Base-by-base conservation (phyloP, 2,113 vertebrate genomes). In the Paracanthobrama guichenoti region DNA sequence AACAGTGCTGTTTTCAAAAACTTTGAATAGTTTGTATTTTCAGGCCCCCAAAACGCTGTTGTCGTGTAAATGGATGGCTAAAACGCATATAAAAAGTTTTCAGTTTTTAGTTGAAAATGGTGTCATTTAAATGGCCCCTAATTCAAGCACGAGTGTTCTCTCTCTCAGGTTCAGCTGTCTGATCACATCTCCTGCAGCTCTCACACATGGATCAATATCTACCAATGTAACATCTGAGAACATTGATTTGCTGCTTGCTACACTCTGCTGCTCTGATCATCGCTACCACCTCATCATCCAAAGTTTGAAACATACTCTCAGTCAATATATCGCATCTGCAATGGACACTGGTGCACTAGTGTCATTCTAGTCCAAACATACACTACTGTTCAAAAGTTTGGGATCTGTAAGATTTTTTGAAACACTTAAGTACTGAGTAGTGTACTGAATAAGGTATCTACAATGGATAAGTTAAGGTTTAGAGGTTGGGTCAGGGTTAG, bases 161-260 rank as follows among this genome's bases (percentile, higher is more conserved):
- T 28, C 42, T 66, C 26, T 53, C 22, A 26, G 74, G 35, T 76
- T 44, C 22, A 81, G 71, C 55, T 16, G 46, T 73, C 57, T 39
- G 78, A 74, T 74, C 77, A 64, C 67, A 80, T 79, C 24, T 35
- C 6, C 44, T 74, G 67, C 39, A 64, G 66, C 76, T 72, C 84
- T 8, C 35, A 62, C 55, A 42, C 67, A 62, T 20, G 46, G 84
- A 81, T 80, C 84, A 81, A 50, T 81, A 85, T 73, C 77, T 24
- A 81, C 53, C 67, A 85, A 74, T 75, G 67, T 85, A 74, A 35
- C 69, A 74, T 80, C 78, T 85, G 77, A 85, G 55, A 85, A n/a
- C 35, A 85, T 80, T 39, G 53, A 85, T 73, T 72, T 85, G 13
- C 26, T 80, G 84, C 77, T 85, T 11, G 28, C 39, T 71, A 26